A percentile compares a stretch with the other conserved stretches of the same genome.
phyloP scores from a whole-genome alignment of 2,113 vertebrate species.

The Sylvicapra grimmia region DNA sequence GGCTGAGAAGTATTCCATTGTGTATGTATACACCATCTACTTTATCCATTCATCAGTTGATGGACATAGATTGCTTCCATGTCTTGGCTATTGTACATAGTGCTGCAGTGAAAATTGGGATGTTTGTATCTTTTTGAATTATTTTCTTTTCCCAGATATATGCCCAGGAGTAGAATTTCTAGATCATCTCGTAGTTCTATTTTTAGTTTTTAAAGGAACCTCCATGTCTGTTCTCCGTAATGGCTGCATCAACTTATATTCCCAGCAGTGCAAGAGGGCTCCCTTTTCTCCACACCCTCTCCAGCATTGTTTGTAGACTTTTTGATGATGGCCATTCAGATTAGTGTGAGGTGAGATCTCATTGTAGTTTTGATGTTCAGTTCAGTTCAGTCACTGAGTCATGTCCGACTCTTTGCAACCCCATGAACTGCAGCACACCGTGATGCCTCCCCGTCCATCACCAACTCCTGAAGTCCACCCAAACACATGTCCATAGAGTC shows the following conservation, averaged over 20 bases:
- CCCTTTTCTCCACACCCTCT: neutral
- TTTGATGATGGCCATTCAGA: neutral
- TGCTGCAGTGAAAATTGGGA: neutral
- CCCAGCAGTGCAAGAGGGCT: neutral
- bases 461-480: too few relatives aligned
- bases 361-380: neutral
- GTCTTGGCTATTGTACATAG: neutral
- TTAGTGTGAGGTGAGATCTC: neutral
- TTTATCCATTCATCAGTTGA: neutral
- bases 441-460: too few relatives aligned
- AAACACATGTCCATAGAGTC: too few relatives aligned
- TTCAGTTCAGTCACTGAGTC: too few relatives aligned
- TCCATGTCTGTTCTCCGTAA: neutral
- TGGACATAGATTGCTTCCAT: neutral
- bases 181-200: neutral
- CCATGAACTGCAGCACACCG: too few relatives aligned
- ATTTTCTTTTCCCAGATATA: neutral
- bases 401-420: fast-evolving
- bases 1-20: neutral
- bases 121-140: neutral
- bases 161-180: neutral
- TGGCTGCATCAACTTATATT: neutral
- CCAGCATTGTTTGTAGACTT: neutral
- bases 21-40: neutral
- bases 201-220: neutral